Evolutionary conservation across 2,888 invertebrate genomes (phyloP), one percentile per base, ranked within the genome.

Genomic region (Nematopogon swammerdamellus): DNA sequence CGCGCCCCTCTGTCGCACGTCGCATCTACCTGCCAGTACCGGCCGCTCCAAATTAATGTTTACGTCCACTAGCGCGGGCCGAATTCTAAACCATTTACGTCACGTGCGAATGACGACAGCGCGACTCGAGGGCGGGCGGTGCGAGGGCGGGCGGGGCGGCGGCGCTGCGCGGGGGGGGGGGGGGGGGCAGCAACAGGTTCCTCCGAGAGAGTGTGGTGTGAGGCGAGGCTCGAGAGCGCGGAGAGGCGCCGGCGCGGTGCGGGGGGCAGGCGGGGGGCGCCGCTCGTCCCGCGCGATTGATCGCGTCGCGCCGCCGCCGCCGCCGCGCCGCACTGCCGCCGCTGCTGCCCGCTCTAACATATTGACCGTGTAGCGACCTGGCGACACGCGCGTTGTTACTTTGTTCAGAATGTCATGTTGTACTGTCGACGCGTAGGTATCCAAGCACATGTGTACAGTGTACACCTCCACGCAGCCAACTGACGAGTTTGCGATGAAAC

Each of bases 341-440:
- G 77, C 77, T 77, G n/a, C 75, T 25, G 75, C 68, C 67, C 65
- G 70, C 72, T 68, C 75, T 77, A 77, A 74, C 76, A 72, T 79
- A 79, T 77, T 76, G 77, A 77, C 73, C 77, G 73, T 36, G 36
- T 36, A 36, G 36, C 36, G 36, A 36, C 36, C 4, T 14, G 36
- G 36, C 36, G 36, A 36, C 36, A 36, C 36, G 36, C 36, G 36
- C 36, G 25, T 14, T n/a, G n/a, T n/a, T 14, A 36, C 36, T 36
- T 36, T 36, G 36, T 36, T 36, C 36, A 25, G 25, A 25, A 10
- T 25, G 4, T 25, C 25, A 25, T 25, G 25, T 10, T 25, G 25
- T 10, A 25, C 25, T 25, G 25, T 25, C 10, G 25, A 25, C 25
- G 10, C n/a, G n/a, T n/a, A n/a, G n/a, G n/a, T n/a, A n/a, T n/a